These are phyloP conservation scores for Saimiri boliviensis DNA, from an alignment of 2,113 vertebrate genomes.

Conservation along the genomic window DNA sequence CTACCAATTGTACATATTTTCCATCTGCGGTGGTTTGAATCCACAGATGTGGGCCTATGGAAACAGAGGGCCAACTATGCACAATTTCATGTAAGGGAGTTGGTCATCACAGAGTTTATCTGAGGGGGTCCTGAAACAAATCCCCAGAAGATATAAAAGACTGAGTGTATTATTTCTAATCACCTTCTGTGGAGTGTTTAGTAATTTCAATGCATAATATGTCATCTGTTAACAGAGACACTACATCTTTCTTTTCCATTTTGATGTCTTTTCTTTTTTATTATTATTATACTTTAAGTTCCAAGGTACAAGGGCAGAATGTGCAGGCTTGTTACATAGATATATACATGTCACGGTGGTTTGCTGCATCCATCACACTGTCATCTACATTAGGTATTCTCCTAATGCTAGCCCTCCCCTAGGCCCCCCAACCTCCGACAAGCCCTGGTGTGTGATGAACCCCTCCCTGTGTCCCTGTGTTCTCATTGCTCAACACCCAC, in stretches of 20 bases:
- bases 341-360: no score
- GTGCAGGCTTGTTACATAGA: no score
- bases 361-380: no score
- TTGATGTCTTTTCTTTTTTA: not conserved
- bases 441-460: no score
- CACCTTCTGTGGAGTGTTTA: not conserved
- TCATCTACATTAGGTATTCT: no score
- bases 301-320: no score
- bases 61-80: not conserved
- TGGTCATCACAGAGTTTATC: not conserved
- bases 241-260: not conserved
- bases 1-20: not conserved
- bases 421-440: no score
- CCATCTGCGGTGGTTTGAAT: not conserved
- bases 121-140: not conserved
- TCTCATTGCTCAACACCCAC: no score
- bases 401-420: no score
- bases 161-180: not conserved
- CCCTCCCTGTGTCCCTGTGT: no score
- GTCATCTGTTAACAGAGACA: not conserved
- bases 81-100: not conserved
- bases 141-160: not conserved
- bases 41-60: not conserved
- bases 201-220: not conserved
- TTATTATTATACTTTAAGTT: no score